Evolutionary conservation across 1,140 invertebrate species (phyloP).

Genomic region (Agrypnia vestita): DNA sequence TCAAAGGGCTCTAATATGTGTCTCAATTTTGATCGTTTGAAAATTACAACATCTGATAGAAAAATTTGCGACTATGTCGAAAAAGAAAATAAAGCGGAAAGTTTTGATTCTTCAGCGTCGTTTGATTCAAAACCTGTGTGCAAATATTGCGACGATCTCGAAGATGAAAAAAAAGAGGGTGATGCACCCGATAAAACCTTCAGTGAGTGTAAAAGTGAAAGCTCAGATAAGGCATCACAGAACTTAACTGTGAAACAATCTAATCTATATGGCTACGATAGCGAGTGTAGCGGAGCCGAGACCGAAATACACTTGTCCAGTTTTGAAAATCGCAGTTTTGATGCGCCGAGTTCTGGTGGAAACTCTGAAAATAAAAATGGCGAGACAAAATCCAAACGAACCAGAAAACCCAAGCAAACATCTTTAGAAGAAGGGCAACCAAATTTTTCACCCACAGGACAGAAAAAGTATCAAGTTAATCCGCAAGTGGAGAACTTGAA

Average conservation of each 20-base stretch:
- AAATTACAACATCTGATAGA: constrained; percentile 46
- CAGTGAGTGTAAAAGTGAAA: constrained; percentile 8
- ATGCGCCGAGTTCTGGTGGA: background rate
- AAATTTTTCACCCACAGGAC: background rate
- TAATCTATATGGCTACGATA: constrained; percentile 66
- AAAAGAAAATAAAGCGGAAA: background rate
- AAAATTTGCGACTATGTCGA: constrained; percentile 27
- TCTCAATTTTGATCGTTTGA: constrained; percentile 53
- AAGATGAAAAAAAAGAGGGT: background rate
- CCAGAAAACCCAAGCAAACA: constrained; percentile 2
- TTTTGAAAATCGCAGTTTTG: constrained; percentile 53
- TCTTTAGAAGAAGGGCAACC: constrained; percentile 3
- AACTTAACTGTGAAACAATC: constrained; percentile 17
- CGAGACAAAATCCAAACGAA: background rate
- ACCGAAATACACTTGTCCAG: constrained; percentile 65
- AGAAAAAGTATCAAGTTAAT: background rate
- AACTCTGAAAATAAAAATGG: background rate
- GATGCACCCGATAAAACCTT: constrained; percentile 3
- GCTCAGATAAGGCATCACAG: background rate
- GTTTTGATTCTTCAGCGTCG: background rate
- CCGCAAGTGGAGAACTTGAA: background rate
- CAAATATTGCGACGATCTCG: constrained; percentile 7
- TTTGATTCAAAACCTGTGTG: background rate
- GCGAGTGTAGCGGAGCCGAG: constrained; percentile 68
- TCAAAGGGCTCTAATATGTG: constrained; percentile 61